A percentile compares a stretch with the other conserved stretches of the same genome.
phyloP scores from a whole-genome alignment of 1,140 invertebrate genomes.

The Stenopsyche tienmushanensis region DNA sequence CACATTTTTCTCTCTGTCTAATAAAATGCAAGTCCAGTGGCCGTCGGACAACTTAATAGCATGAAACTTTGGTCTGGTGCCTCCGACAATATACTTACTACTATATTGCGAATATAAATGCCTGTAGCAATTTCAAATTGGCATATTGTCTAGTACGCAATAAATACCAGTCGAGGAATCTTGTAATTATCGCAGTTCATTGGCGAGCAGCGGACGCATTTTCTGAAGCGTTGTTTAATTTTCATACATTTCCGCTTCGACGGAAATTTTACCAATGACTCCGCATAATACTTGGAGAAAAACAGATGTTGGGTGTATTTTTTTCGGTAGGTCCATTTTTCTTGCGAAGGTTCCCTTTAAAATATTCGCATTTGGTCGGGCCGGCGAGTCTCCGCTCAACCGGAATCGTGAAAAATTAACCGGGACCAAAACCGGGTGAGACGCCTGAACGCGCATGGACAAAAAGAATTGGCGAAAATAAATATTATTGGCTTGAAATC shows the following conservation, averaged over 20 bases:
- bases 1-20: constrained; percentile 32
- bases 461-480: neutral
- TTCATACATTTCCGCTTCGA: neutral
- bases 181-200: too few relatives aligned
- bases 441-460: neutral
- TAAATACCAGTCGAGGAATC: too few relatives aligned
- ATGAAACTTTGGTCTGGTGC: constrained; percentile 8
- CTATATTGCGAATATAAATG: too few relatives aligned
- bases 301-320: too few relatives aligned
- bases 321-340: neutral
- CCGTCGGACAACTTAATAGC: constrained; percentile 30
- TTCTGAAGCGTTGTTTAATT: neutral
- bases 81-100: constrained; percentile 1
- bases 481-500: too few relatives aligned
- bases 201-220: too few relatives aligned
- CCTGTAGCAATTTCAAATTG: too few relatives aligned
- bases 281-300: too few relatives aligned
- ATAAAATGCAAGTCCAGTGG: constrained; percentile 34
- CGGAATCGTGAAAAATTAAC: constrained; percentile 12
- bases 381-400: neutral
- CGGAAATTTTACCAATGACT: too few relatives aligned
- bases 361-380: constrained; percentile 2
- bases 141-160: too few relatives aligned
- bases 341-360: neutral
- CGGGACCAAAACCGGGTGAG: neutral